Evolutionary conservation across 2,888 invertebrate genomes (phyloP).

Genomic region (Apoderus coryli): DNA sequence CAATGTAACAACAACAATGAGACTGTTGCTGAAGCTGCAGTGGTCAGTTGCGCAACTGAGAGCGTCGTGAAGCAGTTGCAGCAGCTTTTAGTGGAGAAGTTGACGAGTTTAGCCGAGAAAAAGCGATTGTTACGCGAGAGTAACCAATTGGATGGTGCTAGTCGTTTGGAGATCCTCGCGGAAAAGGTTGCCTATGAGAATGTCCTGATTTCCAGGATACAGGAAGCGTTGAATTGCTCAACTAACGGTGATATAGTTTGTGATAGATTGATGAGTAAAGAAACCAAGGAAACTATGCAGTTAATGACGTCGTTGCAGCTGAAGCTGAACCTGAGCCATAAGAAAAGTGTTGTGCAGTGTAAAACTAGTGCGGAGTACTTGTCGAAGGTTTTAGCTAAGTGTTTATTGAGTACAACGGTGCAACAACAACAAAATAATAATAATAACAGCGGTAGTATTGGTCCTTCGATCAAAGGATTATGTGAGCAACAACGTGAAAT

Average conservation of each 20-base stretch:
- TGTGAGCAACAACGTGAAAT: conserved; percentile 24
- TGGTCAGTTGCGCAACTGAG: conserved; percentile 40
- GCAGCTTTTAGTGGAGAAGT: conserved; percentile 50
- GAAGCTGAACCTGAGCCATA: conserved; percentile 42
- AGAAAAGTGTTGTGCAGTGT: conserved; percentile 31
- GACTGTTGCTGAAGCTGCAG: conserved; percentile 39
- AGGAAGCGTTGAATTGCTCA: conserved; percentile 43
- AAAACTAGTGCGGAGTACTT: conserved; percentile 49
- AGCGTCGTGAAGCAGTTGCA: conserved; percentile 50
- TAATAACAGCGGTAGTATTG: conserved; percentile 20
- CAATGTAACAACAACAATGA: conserved; percentile 25
- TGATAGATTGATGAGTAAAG: conserved; percentile 46
- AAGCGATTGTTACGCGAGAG: conserved; percentile 49
- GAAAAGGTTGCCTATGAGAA: conserved; percentile 73
- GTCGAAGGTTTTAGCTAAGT: conserved; percentile 60
- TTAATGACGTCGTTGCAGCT: conserved; percentile 56
- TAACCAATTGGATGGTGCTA: conserved; percentile 51
- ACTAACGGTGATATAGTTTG: conserved; percentile 35
- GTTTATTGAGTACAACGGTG: conserved; percentile 35
- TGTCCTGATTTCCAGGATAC: conserved; percentile 44
- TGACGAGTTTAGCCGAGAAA: conserved; percentile 52
- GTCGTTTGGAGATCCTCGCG: conserved; percentile 55
- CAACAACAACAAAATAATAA: conserved; percentile 33
- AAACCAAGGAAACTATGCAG: conserved; percentile 63
- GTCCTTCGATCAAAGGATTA: conserved; percentile 22